Evolutionary conservation across 1,140 invertebrate species (phyloP).

Genomic region (Yoshiicerus persimilis): DNA sequence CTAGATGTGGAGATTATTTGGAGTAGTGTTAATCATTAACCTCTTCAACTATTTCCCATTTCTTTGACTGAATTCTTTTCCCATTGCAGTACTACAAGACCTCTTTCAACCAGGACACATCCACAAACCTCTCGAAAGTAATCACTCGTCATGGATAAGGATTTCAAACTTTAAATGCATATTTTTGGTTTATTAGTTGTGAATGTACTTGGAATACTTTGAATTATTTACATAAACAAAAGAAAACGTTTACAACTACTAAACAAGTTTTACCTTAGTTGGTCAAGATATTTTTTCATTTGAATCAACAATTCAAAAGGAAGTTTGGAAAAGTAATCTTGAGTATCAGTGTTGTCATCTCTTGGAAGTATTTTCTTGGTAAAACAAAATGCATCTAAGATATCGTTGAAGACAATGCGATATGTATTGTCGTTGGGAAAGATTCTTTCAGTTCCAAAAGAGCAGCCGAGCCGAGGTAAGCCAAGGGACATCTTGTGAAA

Average conservation of each 20-base stretch:
- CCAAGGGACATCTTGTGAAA: constrained; percentile 43
- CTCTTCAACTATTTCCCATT: constrained; percentile 28
- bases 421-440: constrained; percentile 32
- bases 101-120: constrained; percentile 30
- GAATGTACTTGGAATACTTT: too few relatives aligned
- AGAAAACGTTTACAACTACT: not conserved
- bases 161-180: constrained; percentile 33
- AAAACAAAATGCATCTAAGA: constrained; percentile 35
- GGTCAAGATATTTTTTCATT: constrained; percentile 43
- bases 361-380: constrained; percentile 10
- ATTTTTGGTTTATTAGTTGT: not conserved
- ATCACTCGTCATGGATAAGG: constrained; percentile 26
- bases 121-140: constrained; percentile 35
- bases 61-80: constrained; percentile 26
- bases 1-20: not conserved
- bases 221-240: too few relatives aligned
- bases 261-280: constrained; percentile 41
- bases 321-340: constrained; percentile 25
- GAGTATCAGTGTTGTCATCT: not conserved
- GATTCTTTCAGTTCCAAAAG: constrained; percentile 35
- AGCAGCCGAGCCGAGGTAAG: constrained; percentile 36
- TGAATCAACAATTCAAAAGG: constrained; percentile 43
- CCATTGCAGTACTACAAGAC: constrained; percentile 46
- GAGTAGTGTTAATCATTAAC: constrained; percentile 21
- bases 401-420: constrained; percentile 34